Conservation (phyloP, 2,113 vertebrate species). For the Syngnathus typhle region DNA sequence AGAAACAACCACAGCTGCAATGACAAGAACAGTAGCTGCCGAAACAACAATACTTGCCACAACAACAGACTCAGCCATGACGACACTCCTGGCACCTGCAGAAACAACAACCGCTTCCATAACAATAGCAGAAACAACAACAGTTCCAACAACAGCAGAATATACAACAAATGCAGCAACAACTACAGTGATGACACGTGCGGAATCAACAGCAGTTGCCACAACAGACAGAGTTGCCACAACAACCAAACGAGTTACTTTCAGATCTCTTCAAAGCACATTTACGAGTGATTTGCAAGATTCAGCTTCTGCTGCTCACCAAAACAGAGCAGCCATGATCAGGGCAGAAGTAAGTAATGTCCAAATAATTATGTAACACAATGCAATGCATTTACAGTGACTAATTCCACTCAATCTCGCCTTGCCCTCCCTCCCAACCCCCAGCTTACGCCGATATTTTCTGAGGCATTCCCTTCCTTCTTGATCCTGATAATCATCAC, state of each 20-base stretch:
- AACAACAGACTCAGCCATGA: background rate
- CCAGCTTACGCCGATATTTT: slow-evolving; percentile 24
- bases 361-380: background rate
- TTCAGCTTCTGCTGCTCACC: background rate
- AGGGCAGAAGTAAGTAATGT: background rate
- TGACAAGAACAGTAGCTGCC: no score
- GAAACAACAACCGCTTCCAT: background rate
- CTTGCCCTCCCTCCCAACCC: background rate
- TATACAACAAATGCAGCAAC: background rate
- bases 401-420: background rate
- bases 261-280: slow-evolving; percentile 1
- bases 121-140: background rate
- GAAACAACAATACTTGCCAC: background rate
- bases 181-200: background rate
- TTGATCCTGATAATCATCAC: background rate
- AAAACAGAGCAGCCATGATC: background rate
- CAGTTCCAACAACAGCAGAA: background rate
- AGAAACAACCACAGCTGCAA: background rate
- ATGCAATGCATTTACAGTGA: background rate
- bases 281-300: slow-evolving; percentile 11
- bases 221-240: background rate
- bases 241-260: background rate
- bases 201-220: background rate
- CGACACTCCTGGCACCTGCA: background rate
- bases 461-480: background rate